phyloP scores from a whole-genome alignment of 1,140 invertebrate species.

The Drosophila tani region DNA sequence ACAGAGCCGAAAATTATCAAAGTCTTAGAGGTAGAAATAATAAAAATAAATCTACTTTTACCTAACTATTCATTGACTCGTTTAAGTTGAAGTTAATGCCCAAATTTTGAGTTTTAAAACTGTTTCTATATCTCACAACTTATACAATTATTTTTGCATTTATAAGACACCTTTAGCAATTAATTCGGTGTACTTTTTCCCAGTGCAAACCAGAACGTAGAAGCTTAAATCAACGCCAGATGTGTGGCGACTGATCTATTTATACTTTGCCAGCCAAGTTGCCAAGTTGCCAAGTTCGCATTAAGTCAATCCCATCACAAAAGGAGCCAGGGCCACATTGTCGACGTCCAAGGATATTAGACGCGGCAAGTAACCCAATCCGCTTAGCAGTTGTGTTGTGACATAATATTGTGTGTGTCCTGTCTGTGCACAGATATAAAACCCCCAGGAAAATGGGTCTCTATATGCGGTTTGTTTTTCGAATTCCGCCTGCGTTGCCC shows the following conservation, averaged over 20 bases:
- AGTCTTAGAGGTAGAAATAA: neutral
- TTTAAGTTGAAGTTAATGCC: neutral
- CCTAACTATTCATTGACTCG: too few species aligned
- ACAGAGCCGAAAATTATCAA: neutral
- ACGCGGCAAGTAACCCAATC: slow-evolving; percentile 37
- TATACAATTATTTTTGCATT: too few species aligned
- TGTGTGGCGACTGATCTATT: slow-evolving; percentile 40
- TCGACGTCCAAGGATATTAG: slow-evolving; percentile 23
- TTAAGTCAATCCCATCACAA: slow-evolving; percentile 61
- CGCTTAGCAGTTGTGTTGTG: slow-evolving; percentile 41
- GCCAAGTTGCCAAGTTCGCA: slow-evolving; percentile 20
- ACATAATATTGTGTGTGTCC: slow-evolving; percentile 16
- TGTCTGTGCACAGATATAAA: neutral
- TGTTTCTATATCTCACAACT: too few species aligned
- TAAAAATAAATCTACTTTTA: neutral
- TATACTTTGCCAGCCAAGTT: slow-evolving; percentile 19
- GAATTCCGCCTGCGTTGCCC: slow-evolving; percentile 26
- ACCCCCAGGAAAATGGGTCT: neutral
- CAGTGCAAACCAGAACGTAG: neutral
- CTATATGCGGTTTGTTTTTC: slow-evolving; percentile 31
- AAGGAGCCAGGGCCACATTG: slow-evolving; percentile 43
- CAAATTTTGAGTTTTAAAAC: neutral
- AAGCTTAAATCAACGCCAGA: slow-evolving; percentile 14
- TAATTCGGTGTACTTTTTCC: neutral
- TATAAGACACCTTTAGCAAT: neutral